Conservation (phyloP, 2,113 vertebrate genomes). For the Poecilia latipinna region DNA sequence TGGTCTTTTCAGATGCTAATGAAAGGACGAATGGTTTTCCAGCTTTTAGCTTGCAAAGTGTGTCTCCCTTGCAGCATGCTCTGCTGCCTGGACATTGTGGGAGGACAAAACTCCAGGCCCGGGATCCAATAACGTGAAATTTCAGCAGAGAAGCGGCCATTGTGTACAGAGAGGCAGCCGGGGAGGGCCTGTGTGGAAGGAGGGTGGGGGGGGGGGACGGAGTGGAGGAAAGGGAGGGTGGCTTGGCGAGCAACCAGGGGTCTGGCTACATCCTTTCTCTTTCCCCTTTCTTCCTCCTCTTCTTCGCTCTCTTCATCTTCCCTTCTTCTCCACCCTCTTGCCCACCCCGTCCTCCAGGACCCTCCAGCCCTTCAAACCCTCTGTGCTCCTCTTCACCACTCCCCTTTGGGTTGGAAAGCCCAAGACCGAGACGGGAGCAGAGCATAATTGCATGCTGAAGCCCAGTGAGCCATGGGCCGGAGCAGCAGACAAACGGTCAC, state of each 20-base stretch:
- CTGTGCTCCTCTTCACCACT: conserved; percentile 40
- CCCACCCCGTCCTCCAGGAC: not conserved
- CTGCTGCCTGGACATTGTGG: conserved; percentile 84
- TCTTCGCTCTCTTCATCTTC: conserved; percentile 47
- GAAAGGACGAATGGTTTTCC: conserved; percentile 83
- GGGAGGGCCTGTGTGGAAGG: conserved; percentile 63
- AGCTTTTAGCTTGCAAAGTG: conserved; percentile 85
- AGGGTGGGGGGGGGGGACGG: conserved; percentile 51
- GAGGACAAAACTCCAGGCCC: conserved; percentile 83
- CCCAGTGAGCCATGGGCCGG: conserved; percentile 69
- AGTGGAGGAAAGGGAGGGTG: conserved; percentile 73
- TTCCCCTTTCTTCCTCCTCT: conserved; percentile 54
- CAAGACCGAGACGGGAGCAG: conserved; percentile 67
- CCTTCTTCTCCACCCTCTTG: conserved; percentile 40
- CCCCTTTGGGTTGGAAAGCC: conserved; percentile 69
- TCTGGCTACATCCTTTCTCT: conserved; percentile 82
- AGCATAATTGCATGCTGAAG: conserved; percentile 76
- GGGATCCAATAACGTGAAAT: conserved; percentile 86
- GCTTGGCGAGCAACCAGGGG: conserved; percentile 80
- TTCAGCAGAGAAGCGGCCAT: conserved; percentile 85
- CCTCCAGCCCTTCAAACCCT: conserved; percentile 10
- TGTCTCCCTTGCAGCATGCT: conserved; percentile 84
- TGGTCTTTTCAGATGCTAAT: conserved; percentile 84
- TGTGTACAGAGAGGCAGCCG: conserved; percentile 77
- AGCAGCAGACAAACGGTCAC: conserved; percentile 76